Base-by-base conservation (phyloP, 1,140 invertebrate species). In the Helicoverpa armigera region DNA sequence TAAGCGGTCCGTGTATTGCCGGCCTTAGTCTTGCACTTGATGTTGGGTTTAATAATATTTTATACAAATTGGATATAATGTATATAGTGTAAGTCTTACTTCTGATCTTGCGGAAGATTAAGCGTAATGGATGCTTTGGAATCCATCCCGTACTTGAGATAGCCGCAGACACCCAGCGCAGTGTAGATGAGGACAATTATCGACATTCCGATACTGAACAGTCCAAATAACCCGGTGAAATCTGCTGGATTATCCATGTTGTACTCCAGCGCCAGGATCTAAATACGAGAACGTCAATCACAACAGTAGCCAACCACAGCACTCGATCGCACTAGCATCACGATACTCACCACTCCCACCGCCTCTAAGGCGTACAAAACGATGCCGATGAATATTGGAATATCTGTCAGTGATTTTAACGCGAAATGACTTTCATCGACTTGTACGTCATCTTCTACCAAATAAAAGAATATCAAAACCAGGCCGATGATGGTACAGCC, bases 321-420 rank as follows among this genome's bases (percentile, higher is more conserved):
- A 50, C n/a, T 11, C 11, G 35, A 1, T 3, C 2, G 16, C 48
- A 23, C 50, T 31, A n/a, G 5, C 50, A 23, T 9, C 18, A 4
- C 16, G 18, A 4, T 69, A 23, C 2, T 51, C 18, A 97, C 97
- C 89, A 97, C 96, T 51, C 97, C 97, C 23, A 98, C 98, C 18
- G 98, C 98, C 95, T 98, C 98, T 78, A 98, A 95, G 0, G 98
- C 97, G 93, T 98, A 98, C 31, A 98, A 93, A 0, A 97, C 97
- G 1, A 97, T 98, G 0, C 98, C 97, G 86, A 98, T 96, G 82
- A 96, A 98, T 9, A 97, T 90, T 0, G 96, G 95, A 84, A 96
- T 96, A 54, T 95, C 96, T 79, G 91, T 86, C 0, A 82, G 81
- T 14, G 77, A 60, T 79, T 92, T 96, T 69, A 81, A 94, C 95